These are phyloP conservation scores for Himalopsyche phryganea DNA, from an alignment of 1,140 invertebrate species.

Conservation along the genomic window DNA sequence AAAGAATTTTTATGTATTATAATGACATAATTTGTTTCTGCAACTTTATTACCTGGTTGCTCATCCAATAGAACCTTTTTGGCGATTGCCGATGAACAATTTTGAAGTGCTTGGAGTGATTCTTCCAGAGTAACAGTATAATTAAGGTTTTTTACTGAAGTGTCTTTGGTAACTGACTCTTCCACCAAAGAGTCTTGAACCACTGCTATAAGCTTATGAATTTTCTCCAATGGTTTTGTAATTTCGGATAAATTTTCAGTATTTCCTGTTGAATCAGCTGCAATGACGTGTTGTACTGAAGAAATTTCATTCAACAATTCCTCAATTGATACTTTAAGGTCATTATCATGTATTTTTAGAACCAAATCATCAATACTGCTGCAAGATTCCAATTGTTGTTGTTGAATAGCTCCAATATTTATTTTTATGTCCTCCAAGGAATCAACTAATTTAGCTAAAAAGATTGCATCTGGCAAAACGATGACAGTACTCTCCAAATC, in stretches of 20 bases:
- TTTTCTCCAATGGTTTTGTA: slow-evolving; percentile 42
- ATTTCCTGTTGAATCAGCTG: not conserved
- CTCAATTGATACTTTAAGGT: slow-evolving; percentile 15
- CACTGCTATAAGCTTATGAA: slow-evolving; percentile 43
- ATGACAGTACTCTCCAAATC: too few species aligned
- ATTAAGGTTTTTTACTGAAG: slow-evolving; percentile 16
- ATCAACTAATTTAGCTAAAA: slow-evolving; percentile 28
- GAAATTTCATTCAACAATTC: slow-evolving; percentile 22
- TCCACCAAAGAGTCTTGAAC: slow-evolving; percentile 36
- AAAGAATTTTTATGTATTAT: too few species aligned
- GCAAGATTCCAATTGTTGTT: slow-evolving; percentile 34
- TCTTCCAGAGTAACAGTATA: slow-evolving; percentile 26
- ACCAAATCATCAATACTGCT: slow-evolving; percentile 6
- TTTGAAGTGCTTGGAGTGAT: slow-evolving; percentile 31
- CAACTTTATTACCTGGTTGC: too few species aligned
- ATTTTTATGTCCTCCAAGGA: slow-evolving; percentile 35
- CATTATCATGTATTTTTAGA: not conserved
- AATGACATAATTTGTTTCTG: too few species aligned
- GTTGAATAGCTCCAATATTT: slow-evolving; percentile 32
- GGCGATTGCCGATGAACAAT: slow-evolving; percentile 31
- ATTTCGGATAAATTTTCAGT: slow-evolving; percentile 30
- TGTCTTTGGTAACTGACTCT: slow-evolving; percentile 23
- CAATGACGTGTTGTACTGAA: slow-evolving; percentile 12
- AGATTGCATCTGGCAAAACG: too few species aligned
- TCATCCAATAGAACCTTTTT: too few species aligned